Percentiles rank a stretch among this genome's conserved stretches.
Conservation (phyloP, 1,140 invertebrate species). For the Drosophila persimilis region DNA sequence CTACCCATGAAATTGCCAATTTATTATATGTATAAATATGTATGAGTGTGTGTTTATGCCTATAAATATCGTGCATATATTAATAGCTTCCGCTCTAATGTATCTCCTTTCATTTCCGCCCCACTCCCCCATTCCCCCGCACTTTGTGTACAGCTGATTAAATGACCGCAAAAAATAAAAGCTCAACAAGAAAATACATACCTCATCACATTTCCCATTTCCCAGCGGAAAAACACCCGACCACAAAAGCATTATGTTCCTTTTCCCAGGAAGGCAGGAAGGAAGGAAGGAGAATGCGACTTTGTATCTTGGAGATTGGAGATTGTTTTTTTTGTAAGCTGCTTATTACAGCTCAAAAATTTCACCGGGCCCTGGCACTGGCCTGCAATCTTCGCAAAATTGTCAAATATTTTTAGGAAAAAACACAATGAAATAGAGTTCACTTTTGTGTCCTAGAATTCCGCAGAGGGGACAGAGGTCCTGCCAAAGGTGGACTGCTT, state of each 20-base stretch:
- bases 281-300: neutral
- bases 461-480: conserved; percentile 14
- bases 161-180: conserved; percentile 49
- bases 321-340: conserved; percentile 52
- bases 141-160: conserved; percentile 20
- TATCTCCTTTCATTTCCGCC: neutral
- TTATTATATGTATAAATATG: too few species aligned
- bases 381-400: conserved; percentile 31
- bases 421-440: conserved; percentile 47
- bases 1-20: too few species aligned
- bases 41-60: too few species aligned
- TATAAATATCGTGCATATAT: too few species aligned
- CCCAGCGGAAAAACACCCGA: too few species aligned
- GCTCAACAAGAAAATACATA: conserved; percentile 34
- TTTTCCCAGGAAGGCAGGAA: conserved; percentile 5
- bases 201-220: conserved; percentile 12
- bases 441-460: conserved; percentile 22
- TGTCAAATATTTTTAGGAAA: conserved; percentile 44
- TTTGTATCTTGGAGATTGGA: conserved; percentile 13
- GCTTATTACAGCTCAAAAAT: conserved; percentile 58
- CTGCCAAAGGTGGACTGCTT: neutral
- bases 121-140: too few species aligned
- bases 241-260: conserved; percentile 3
- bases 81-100: neutral
- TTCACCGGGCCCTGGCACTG: neutral